Percentiles rank a stretch among this genome's conserved stretches.
Evolutionary conservation across 2,888 invertebrate genomes (phyloP).

Genomic region (Eupithecia subumbrata): DNA sequence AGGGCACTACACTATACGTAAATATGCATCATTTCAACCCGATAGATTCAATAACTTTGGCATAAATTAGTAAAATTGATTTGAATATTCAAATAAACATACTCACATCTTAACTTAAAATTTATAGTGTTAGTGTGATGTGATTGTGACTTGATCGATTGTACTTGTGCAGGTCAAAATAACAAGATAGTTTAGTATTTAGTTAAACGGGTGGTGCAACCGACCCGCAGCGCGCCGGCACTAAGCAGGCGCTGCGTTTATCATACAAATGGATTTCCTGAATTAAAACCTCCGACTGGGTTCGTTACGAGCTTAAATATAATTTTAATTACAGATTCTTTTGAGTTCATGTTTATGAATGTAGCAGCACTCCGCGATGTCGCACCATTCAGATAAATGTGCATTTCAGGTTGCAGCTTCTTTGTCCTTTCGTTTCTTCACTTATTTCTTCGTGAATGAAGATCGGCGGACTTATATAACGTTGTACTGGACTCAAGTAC

Average conservation of each 20-base stretch:
- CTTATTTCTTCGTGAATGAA: neutral
- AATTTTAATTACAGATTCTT: conserved; percentile 37
- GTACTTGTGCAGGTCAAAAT: neutral
- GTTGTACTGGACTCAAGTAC: no score
- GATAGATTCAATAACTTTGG: neutral
- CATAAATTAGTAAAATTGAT: neutral
- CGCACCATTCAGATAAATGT: neutral
- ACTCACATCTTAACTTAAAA: neutral
- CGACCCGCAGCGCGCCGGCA: conserved; percentile 31
- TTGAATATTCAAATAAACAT: neutral
- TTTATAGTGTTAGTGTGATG: neutral
- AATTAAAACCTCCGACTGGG: conserved; percentile 52
- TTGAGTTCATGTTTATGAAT: conserved; percentile 18
- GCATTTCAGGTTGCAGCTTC: neutral
- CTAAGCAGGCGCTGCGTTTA: conserved; percentile 56
- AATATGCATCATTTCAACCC: neutral
- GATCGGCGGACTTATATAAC: no score
- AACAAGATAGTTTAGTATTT: neutral
- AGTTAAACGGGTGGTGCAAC: conserved; percentile 5
- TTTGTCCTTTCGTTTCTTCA: neutral
- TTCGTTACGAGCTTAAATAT: conserved; percentile 50
- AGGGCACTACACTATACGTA: no score
- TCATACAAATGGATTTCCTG: conserved; percentile 69
- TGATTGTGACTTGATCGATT: neutral
- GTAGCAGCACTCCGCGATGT: neutral